A percentile compares a stretch with the other conserved stretches of the same genome.
These are phyloP conservation scores for Ophion ellenae DNA, from an alignment of 2,888 invertebrate genomes.

Conservation along the genomic window DNA sequence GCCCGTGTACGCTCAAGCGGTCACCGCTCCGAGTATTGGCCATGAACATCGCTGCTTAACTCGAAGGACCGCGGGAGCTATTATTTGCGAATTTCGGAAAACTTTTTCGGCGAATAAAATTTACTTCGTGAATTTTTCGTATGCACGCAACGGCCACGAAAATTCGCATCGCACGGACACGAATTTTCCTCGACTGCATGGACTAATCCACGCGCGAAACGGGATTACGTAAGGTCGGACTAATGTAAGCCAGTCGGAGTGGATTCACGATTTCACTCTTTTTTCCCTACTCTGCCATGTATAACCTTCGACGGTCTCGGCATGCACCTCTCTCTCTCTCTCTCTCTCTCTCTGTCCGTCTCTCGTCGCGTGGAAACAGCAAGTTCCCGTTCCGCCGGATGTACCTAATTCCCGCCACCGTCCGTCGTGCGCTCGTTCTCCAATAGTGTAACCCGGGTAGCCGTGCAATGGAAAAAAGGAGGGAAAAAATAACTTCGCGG, in stretches of 20 bases:
- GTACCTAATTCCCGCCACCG: not conserved
- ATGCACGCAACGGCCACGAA: not conserved
- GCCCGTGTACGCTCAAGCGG: no score
- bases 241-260: not conserved
- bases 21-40: no score
- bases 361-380: not conserved
- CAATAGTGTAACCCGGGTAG: not conserved
- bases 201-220: constrained; percentile 14
- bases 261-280: constrained; percentile 2
- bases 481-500: not conserved
- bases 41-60: no score
- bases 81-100: not conserved
- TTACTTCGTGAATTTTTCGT: not conserved
- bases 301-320: not conserved
- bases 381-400: not conserved
- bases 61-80: no score
- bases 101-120: not conserved
- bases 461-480: not conserved
- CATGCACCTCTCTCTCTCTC: not conserved
- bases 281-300: not conserved
- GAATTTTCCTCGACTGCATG: not conserved
- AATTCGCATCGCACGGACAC: not conserved
- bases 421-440: not conserved
- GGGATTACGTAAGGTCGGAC: constrained; percentile 12
- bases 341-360: not conserved